Evolutionary conservation across 2,888 invertebrate genomes (phyloP).

Genomic region (Drosophila acutilabella): DNA sequence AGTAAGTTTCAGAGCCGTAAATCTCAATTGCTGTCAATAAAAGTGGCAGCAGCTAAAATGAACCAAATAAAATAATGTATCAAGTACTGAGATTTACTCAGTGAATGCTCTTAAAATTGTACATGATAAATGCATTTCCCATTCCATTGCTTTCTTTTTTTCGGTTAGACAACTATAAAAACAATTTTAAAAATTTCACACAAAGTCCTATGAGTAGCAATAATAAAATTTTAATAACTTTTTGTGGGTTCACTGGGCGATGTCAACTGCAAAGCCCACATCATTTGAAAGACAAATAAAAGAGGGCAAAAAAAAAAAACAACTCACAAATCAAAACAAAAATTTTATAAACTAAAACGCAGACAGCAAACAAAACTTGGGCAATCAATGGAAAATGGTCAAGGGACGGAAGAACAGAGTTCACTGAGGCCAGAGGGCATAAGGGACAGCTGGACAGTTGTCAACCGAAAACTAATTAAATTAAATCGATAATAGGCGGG

Average conservation of each 20-base stretch:
- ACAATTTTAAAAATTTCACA: slow-evolving; percentile 51
- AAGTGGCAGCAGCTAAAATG: slow-evolving; percentile 19
- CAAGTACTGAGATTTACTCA: slow-evolving; percentile 18
- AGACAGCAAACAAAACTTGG: slow-evolving; percentile 59
- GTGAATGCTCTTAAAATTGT: slow-evolving; percentile 8
- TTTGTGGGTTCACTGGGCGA: slow-evolving; percentile 55
- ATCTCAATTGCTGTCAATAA: slow-evolving; percentile 53
- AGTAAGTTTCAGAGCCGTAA: slow-evolving; percentile 28
- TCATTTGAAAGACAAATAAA: slow-evolving; percentile 12
- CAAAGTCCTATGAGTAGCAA: slow-evolving; percentile 41
- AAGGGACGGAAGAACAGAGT: not conserved
- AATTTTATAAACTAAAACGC: slow-evolving; percentile 66
- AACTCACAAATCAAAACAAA: slow-evolving; percentile 60
- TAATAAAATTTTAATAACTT: slow-evolving; percentile 75
- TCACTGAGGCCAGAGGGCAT: not conserved
- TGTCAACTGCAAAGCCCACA: slow-evolving; percentile 54
- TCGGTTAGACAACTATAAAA: slow-evolving; percentile 33
- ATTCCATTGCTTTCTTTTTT: not conserved
- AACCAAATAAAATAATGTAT: slow-evolving; percentile 25
- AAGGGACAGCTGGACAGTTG: slow-evolving; percentile 19
- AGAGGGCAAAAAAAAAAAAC: slow-evolving; percentile 52
- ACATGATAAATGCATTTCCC: slow-evolving; percentile 59
- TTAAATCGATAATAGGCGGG: slow-evolving; percentile 69
- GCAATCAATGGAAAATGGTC: slow-evolving; percentile 54
- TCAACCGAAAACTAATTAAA: slow-evolving; percentile 70